A percentile compares a stretch with the other conserved stretches of the same genome.
Conservation (phyloP, 2,113 vertebrate species). For the Pycnonotus jocosus region DNA sequence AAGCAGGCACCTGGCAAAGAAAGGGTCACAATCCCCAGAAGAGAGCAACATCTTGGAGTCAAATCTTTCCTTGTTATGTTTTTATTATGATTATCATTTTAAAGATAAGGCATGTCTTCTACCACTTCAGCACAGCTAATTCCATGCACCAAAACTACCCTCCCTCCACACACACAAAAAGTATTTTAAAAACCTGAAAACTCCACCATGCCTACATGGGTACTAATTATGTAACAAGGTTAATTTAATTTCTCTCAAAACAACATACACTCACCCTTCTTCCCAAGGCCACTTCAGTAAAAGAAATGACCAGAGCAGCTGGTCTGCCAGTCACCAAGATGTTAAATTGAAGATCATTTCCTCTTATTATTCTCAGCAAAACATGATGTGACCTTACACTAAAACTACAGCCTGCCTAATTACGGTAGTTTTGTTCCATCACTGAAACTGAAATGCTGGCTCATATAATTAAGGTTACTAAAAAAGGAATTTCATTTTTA, state of each 20-base stretch:
- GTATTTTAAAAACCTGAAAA: background rate
- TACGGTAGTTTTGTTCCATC: conserved; percentile 51
- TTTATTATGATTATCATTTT: background rate
- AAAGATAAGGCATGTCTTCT: background rate
- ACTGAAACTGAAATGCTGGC: conserved; percentile 15
- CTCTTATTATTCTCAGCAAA: conserved; percentile 59
- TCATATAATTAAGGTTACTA: conserved; percentile 10
- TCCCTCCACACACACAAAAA: background rate
- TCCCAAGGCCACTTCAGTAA: conserved; percentile 27
- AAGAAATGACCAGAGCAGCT: conserved; percentile 53
- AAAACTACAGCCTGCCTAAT: conserved; percentile 47
- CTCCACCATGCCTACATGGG: background rate
- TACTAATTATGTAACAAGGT: background rate
- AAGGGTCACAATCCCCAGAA: background rate
- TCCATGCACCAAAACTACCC: background rate
- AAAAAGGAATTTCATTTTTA: conserved; percentile 25
- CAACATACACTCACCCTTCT: background rate
- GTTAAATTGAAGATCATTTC: conserved; percentile 65
- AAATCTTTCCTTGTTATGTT: background rate
- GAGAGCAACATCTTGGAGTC: background rate
- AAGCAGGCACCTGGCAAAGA: background rate
- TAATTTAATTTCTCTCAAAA: conserved; percentile 44
- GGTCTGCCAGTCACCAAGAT: conserved; percentile 25
- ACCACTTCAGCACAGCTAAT: background rate
- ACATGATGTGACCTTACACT: conserved; percentile 49